phyloP scores from a whole-genome alignment of 2,888 invertebrate species.

The Acleris literana region DNA sequence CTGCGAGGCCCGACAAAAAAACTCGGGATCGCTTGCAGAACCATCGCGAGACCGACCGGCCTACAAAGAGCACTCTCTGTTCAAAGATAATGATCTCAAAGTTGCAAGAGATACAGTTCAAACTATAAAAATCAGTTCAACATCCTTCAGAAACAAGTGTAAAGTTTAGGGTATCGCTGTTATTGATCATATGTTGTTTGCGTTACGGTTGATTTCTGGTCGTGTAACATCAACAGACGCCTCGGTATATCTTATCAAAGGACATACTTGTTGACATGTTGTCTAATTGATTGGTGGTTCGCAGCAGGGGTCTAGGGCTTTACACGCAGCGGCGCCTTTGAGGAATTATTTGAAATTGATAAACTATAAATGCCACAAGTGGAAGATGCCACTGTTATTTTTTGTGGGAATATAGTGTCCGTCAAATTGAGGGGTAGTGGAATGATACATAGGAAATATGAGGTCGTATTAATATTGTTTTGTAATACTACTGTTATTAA shows the following conservation, averaged over 20 bases:
- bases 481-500: conserved; percentile 21
- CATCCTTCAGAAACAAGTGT: conserved; percentile 48
- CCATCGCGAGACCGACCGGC: conserved; percentile 57
- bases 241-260: conserved; percentile 73
- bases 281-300: conserved; percentile 83
- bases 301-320: conserved; percentile 74
- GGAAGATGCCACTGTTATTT: conserved; percentile 79
- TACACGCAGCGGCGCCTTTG: conserved; percentile 77
- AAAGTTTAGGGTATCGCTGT: conserved; percentile 54
- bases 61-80: conserved; percentile 48
- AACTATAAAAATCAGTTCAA: conserved; percentile 37
- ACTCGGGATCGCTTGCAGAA: conserved; percentile 76
- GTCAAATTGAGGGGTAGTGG: conserved; percentile 49
- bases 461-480: conserved; percentile 30
- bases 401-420: conserved; percentile 58
- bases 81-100: conserved; percentile 37
- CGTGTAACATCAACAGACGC: conserved; percentile 45
- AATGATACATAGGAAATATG: conserved; percentile 41
- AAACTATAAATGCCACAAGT: conserved; percentile 79
- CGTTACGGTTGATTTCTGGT: conserved; percentile 68
- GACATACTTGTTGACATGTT: conserved; percentile 84
- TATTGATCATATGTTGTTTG: conserved; percentile 63
- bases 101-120: conserved; percentile 46
- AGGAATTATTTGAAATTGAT: conserved; percentile 81
- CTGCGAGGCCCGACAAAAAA: conserved; percentile 76